Base-by-base conservation (phyloP, 2,888 invertebrate species). In the Xanthia togata region DNA sequence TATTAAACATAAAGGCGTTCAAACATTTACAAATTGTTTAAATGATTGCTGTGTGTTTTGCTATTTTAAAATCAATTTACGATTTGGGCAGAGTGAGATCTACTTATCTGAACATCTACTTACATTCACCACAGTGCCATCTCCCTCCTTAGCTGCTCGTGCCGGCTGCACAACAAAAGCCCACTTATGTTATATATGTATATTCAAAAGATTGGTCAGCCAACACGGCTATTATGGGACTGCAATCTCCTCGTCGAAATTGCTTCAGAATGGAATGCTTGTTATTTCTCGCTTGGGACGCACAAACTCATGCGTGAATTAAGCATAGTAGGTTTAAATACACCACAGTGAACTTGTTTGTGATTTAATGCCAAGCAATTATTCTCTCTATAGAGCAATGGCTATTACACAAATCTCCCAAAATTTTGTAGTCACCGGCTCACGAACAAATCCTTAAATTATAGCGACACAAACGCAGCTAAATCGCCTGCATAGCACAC, bases 391-490 rank as follows among this genome's bases (percentile, higher is more conserved):
- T n/a, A n/a, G 26, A 35, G 14, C 38, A 47, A 38, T 57, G 26
- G 44, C 47, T 26, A 62, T 68, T 47, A 26, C 12, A 71, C 65
- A 38, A 71, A 78, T 71, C 31, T 64, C 17, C 41, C 44, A 60
- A 67, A 60, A 65, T 70, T 57, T 71, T 64, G 64, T 23, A 80
- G 73, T 77, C 62, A 59, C 41, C n/a, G 44, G 53, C 63, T 71
- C 20, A 38, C 65, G 38, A 68, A 47, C 63, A 62, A 73, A 64
- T 71, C 57, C 73, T 80, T 41, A 69, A 80, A 70, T 80, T 35
- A 62, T 59, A 8, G 57, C 26, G 35, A 0, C 26, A 73, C 60
- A 62, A 69, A 70, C 53, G 53, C 70, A 8, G 53, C 70, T 68
- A 35, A 62, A 83, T 55, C 41, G 26, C 65, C 47, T 62, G 59